Evolutionary conservation across 2,797 vertebrate species (phyloP).

Genomic region (Heliangelus exortis): DNA sequence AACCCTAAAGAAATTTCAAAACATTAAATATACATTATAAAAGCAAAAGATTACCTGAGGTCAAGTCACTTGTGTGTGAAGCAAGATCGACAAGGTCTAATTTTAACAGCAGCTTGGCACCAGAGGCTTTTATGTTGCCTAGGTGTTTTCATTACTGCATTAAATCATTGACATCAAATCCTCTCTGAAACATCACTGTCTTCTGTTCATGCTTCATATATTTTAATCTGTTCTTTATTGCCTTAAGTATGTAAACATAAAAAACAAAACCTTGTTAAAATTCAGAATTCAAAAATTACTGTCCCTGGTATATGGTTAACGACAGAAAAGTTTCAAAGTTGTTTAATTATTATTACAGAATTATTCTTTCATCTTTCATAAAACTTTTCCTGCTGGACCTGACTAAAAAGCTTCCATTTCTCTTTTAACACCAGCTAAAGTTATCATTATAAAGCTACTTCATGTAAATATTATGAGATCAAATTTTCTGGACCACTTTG

Average conservation of each 20-base stretch:
- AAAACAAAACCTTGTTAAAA: conserved; percentile 39
- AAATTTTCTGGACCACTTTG: background rate
- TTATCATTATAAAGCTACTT: conserved; percentile 4
- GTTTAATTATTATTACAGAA: background rate
- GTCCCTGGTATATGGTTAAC: background rate
- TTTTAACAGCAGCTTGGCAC: conserved; percentile 38
- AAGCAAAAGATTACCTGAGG: background rate
- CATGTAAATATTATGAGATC: conserved; percentile 51
- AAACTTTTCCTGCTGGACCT: conserved; percentile 8
- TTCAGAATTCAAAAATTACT: background rate
- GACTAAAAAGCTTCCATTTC: background rate
- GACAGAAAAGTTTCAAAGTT: background rate
- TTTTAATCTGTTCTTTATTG: conserved; percentile 44
- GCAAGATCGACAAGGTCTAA: conserved; percentile 29
- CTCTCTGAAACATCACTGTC: background rate
- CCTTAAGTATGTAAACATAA: conserved; percentile 21
- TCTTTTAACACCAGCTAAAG: background rate
- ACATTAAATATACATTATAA: conserved; percentile 12
- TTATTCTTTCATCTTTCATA: conserved; percentile 31
- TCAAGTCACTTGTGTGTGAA: conserved; percentile 30
- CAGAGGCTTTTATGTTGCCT: conserved; percentile 1
- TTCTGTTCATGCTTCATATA: conserved; percentile 10
- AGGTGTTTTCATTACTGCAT: conserved; percentile 3
- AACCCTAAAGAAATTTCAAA: conserved; percentile 49
- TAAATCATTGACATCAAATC: conserved; percentile 19